phyloP scores from a whole-genome alignment of 1,140 invertebrate species.

The Conus ventricosus region DNA sequence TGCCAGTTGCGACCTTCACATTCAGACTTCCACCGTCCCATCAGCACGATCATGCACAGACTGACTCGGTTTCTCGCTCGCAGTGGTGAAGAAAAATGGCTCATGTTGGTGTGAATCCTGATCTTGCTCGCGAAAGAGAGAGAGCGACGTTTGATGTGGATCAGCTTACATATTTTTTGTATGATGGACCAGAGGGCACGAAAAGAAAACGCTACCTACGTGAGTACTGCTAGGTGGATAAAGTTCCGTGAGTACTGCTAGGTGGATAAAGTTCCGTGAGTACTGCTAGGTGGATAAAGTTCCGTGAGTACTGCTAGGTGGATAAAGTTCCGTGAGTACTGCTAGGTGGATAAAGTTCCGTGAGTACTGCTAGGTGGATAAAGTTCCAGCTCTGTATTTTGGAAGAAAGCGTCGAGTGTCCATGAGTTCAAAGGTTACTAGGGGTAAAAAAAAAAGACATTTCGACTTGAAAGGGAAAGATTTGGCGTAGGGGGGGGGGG shows the following conservation, averaged over 20 bases:
- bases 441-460: no score
- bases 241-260: constrained; percentile 52
- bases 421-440: no score
- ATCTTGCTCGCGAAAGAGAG: constrained; percentile 48
- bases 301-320: constrained; percentile 47
- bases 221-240: constrained; percentile 38
- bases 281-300: neutral
- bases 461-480: no score
- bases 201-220: constrained; percentile 55
- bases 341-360: constrained; percentile 26
- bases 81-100: neutral
- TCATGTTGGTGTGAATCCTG: constrained; percentile 43
- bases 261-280: constrained; percentile 48
- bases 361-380: constrained; percentile 37
- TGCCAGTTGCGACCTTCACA: neutral
- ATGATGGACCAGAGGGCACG: constrained; percentile 52
- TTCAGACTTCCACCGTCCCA: neutral
- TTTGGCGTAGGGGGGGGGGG: no score
- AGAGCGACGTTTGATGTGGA: constrained; percentile 54
- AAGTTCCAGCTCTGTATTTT: no score
- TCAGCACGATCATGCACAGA: no score
- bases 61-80: neutral
- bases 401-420: no score
- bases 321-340: constrained; percentile 52
- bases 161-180: constrained; percentile 55